These are phyloP conservation scores for Drosophila siamana DNA, from an alignment of 2,888 invertebrate genomes.

Conservation along the genomic window DNA sequence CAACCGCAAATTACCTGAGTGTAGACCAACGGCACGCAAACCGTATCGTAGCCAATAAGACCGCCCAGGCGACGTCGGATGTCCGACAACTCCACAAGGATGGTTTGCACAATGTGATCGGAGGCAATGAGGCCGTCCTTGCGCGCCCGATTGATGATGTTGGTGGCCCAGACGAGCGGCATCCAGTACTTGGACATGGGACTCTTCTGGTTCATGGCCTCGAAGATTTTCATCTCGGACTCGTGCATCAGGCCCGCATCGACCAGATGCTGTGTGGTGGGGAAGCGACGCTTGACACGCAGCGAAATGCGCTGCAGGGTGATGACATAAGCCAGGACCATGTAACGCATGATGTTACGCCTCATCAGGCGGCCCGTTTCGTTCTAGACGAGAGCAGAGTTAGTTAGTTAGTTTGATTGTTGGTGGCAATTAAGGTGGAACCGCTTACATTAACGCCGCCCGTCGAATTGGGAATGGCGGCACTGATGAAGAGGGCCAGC, in stretches of 20 bases:
- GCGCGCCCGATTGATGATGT: conserved; percentile 94
- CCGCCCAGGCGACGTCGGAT: conserved; percentile 93
- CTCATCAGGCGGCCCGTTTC: conserved; percentile 95
- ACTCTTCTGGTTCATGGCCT: conserved; percentile 94
- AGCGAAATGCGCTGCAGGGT: conserved; percentile 94
- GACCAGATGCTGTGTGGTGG: conserved; percentile 95
- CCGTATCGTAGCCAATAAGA: conserved; percentile 95
- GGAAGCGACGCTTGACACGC: conserved; percentile 94
- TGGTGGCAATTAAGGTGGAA: conserved; percentile 6
- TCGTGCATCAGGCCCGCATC: conserved; percentile 96
- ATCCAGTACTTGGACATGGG: conserved; percentile 97
- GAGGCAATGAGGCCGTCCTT: conserved; percentile 93
- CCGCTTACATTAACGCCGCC: conserved; percentile 82
- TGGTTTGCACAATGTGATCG: conserved; percentile 96
- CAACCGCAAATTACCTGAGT: conserved; percentile 90
- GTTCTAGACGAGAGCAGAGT: conserved; percentile 87
- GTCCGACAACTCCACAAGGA: conserved; percentile 95
- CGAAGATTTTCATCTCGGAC: conserved; percentile 95
- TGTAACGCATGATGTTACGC: conserved; percentile 95
- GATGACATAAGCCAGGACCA: conserved; percentile 95
- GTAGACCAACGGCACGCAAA: conserved; percentile 96
- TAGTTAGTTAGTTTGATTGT: too few relatives aligned
- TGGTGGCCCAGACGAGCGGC: conserved; percentile 97
- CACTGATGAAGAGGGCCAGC: conserved; percentile 95
- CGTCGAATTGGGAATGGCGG: conserved; percentile 93